Percentiles rank a stretch among this genome's conserved stretches.
Evolutionary conservation across 2,113 vertebrate species (phyloP).

Genomic region (Holacanthus passer): DNA sequence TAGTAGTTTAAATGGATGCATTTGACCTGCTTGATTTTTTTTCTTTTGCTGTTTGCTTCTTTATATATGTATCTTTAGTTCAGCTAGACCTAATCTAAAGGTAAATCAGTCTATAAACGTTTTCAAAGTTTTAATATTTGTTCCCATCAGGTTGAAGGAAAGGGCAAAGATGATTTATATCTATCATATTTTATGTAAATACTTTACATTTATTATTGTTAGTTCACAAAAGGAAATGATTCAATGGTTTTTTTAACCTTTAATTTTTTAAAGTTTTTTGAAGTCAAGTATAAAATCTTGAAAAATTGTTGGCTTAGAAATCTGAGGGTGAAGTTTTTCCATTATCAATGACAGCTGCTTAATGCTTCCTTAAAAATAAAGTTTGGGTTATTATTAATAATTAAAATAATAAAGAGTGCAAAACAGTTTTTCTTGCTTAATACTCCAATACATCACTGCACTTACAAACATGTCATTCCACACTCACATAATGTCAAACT

Average conservation of each 20-base stretch:
- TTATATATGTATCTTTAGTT: too few species aligned
- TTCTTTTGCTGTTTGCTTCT: background rate
- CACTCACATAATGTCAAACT: constrained; percentile 1
- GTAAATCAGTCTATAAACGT: background rate
- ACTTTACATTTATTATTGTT: background rate
- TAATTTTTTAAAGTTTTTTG: background rate
- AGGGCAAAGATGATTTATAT: background rate
- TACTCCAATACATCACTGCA: background rate
- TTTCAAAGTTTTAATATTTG: background rate
- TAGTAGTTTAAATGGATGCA: background rate
- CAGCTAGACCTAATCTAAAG: background rate
- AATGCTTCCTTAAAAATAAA: background rate
- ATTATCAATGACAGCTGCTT: background rate
- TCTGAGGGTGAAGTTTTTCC: background rate
- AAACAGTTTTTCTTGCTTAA: too few species aligned
- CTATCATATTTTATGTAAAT: background rate
- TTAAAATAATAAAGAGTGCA: background rate
- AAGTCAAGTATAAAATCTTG: background rate
- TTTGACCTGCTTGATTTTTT: background rate
- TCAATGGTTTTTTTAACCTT: background rate
- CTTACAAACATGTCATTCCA: background rate
- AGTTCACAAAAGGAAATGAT: background rate
- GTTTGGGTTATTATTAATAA: background rate
- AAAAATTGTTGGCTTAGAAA: background rate
- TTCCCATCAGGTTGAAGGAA: background rate